Percentiles rank a stretch among this genome's conserved stretches.
phyloP scores from a whole-genome alignment of 2,113 vertebrate genomes.

The Myrmecophaga tridactyla region DNA sequence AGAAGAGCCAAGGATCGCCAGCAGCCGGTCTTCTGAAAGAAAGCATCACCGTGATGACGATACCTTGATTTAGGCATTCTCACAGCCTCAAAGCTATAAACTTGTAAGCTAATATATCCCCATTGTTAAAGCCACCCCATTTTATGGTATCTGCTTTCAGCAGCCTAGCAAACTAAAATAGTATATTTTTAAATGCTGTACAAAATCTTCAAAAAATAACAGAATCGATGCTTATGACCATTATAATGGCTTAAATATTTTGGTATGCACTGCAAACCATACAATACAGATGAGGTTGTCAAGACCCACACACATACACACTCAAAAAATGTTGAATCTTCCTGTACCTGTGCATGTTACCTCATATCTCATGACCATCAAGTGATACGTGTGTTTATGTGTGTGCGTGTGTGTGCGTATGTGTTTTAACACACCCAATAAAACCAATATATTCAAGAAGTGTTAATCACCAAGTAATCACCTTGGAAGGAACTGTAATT shows the following conservation, averaged over 20 bases:
- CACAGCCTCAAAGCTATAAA: neutral
- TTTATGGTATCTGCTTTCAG: no score
- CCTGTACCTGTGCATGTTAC: no score
- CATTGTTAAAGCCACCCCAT: no score
- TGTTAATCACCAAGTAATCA: neutral
- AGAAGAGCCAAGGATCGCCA: no score
- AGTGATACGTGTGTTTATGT: no score
- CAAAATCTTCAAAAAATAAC: neutral
- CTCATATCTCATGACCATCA: no score
- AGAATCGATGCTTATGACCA: neutral
- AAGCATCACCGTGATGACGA: no score
- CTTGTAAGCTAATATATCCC: no score
- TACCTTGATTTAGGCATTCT: no score
- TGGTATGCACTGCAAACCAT: neutral
- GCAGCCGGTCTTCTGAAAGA: no score
- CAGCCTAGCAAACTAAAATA: no score
- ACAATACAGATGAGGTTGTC: neutral
- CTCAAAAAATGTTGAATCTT: neutral
- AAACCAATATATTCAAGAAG: neutral
- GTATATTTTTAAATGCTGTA: neutral
- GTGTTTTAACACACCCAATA: neutral
- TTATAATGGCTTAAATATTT: neutral
- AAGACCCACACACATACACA: neutral
- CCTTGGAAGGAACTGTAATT: neutral
- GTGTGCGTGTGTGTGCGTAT: rapidly evolving